Evolutionary conservation across 2,113 vertebrate species (phyloP).

Genomic region (Cardinalis cardinalis): DNA sequence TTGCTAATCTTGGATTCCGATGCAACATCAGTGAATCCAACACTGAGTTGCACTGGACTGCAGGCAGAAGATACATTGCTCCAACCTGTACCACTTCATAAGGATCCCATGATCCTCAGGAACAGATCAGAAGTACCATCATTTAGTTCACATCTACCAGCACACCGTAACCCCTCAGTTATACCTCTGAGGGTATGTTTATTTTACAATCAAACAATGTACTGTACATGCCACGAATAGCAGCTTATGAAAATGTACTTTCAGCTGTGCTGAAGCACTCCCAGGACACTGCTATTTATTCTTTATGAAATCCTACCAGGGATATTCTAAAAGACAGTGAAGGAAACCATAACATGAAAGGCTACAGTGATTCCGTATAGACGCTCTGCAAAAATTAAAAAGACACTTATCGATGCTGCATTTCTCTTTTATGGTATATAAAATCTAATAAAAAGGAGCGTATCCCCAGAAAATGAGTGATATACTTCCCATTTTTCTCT

Average conservation of each 20-base stretch:
- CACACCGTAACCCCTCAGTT: not conserved
- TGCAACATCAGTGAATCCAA: not conserved
- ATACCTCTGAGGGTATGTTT: not conserved
- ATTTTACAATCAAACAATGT: not conserved
- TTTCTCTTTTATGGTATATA: not conserved
- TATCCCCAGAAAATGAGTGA: not conserved
- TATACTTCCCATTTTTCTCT: not conserved
- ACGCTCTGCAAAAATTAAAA: not conserved
- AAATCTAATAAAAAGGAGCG: not conserved
- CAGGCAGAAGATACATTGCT: not conserved
- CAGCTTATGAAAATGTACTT: not conserved
- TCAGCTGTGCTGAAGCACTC: not conserved
- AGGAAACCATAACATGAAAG: not conserved
- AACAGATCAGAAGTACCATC: not conserved
- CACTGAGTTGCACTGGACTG: not conserved
- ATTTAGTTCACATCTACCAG: not conserved
- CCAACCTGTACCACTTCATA: not conserved
- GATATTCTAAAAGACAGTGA: not conserved
- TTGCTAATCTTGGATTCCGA: not conserved
- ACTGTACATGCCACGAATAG: not conserved
- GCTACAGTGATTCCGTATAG: not conserved
- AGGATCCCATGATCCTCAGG: not conserved
- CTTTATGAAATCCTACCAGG: not conserved
- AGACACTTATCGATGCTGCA: not conserved
- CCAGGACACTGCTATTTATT: not conserved